phyloP scores from a whole-genome alignment of 2,113 vertebrate genomes.

The Megaptera novaeangliae region DNA sequence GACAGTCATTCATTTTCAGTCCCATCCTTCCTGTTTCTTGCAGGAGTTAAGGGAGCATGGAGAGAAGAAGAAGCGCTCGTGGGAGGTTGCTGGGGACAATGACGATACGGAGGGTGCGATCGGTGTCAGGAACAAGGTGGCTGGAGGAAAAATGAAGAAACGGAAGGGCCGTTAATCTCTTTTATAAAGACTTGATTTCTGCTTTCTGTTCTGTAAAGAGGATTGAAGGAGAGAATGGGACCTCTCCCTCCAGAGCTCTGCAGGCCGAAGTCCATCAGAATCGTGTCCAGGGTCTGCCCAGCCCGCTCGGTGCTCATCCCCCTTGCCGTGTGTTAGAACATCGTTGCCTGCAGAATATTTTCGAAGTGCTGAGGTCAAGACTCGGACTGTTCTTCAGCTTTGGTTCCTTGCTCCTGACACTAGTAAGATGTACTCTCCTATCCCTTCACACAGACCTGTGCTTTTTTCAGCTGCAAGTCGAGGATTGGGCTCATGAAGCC shows the following conservation, averaged over 20 bases:
- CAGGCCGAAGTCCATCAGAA: not conserved
- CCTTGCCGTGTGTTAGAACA: not conserved
- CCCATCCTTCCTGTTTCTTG: not conserved
- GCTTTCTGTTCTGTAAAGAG: not conserved
- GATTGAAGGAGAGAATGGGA: not conserved
- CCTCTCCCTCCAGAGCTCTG: not conserved
- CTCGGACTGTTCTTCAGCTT: not conserved
- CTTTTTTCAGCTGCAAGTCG: not conserved
- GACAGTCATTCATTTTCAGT: not conserved
- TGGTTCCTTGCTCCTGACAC: not conserved
- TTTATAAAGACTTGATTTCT: not conserved
- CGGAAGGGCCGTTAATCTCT: conserved; percentile 76
- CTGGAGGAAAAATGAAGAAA: conserved; percentile 87
- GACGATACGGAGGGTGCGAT: conserved; percentile 90
- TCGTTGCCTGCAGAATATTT: not conserved
- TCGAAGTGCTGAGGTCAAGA: not conserved
- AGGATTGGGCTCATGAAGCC: not conserved
- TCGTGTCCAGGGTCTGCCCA: not conserved
- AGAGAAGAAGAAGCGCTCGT: conserved; percentile 89
- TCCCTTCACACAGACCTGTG: not conserved
- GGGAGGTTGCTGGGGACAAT: conserved; percentile 76
- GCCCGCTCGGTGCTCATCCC: fast-evolving
- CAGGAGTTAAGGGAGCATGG: conserved; percentile 94
- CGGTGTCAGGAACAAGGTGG: conserved; percentile 93
- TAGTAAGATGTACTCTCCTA: not conserved